Base-by-base conservation (phyloP, 1,140 invertebrate genomes). In the Heliconius eleuchia region DNA sequence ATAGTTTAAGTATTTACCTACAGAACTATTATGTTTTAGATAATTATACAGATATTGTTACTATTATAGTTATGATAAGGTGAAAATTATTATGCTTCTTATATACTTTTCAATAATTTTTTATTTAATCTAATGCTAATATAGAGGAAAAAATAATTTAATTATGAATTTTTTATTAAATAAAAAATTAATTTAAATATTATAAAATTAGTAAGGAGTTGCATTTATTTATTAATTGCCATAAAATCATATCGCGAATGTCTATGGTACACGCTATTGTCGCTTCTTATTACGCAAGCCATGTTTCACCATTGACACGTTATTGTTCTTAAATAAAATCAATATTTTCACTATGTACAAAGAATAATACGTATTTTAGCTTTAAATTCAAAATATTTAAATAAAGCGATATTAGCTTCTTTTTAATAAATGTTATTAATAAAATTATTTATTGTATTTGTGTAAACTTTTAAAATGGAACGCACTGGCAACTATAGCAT, bases 401-500 rank as follows among this genome's bases (percentile, higher is more conserved):
- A 9, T 16, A 60, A 23, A 4, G 19, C 23, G 9, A 23, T 23
- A 7, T 60, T 60, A 23, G 2, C 9, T 11, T 37, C 13, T 27
- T 18, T 19, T 71, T 3, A 71, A 5, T 8, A 50, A 71, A 50
- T 27, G 18, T 19, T 60, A 73, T 8, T 37, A 73, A 18, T 78
- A 42, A 71, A 66, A 39, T 42, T 0, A 71, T 77, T 50, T 71
- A 71, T 71, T 18, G 70, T 71, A 18, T 71, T 71, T 18, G 27
- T 19, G 37, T 42, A 39, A 72, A 42, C 72, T 71, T 72, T 76
- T 76, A 81, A 75, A 81, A 78, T 77, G 76, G 80, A 90, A 89
- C 83, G 84, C 78, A 81, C 66, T 80, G 71, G 81, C 82, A 87
- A 88, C 85, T 82, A 87, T 84, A 88, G 88, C 86, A 79, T 88